phyloP scores from a whole-genome alignment of 2,113 vertebrate species.

The Catharus bicknelli region DNA sequence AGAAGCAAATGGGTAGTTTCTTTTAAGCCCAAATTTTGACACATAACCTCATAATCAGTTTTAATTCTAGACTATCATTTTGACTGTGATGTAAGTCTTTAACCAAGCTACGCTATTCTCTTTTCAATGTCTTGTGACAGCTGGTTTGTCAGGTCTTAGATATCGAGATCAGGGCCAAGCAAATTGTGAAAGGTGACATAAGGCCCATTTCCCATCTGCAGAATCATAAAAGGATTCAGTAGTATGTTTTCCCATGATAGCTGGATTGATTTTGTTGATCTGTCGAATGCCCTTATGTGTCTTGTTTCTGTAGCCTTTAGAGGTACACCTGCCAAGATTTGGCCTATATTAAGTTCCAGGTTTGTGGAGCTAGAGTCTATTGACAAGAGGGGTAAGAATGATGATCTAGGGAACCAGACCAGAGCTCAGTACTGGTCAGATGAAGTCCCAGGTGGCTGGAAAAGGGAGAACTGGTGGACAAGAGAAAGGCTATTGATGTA shows the following conservation, averaged over 20 bases:
- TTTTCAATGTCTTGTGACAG: neutral
- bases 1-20: neutral
- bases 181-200: neutral
- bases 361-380: neutral
- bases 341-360: neutral
- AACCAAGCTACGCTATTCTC: neutral
- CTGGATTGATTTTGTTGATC: neutral
- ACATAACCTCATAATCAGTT: neutral
- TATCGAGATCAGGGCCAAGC: neutral
- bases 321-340: neutral
- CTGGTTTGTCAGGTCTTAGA: neutral
- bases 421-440: neutral
- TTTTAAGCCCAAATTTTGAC: neutral
- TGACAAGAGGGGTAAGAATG: neutral
- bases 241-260: neutral
- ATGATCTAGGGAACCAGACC: neutral
- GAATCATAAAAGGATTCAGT: neutral
- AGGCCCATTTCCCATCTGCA: neutral
- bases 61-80: neutral
- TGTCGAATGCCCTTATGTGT: neutral
- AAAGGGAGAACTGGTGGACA: neutral
- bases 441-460: neutral
- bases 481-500: neutral
- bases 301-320: neutral
- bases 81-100: neutral